These are phyloP conservation scores for Podarcis muralis DNA, from an alignment of 2,113 vertebrate species.

Conservation along the genomic window DNA sequence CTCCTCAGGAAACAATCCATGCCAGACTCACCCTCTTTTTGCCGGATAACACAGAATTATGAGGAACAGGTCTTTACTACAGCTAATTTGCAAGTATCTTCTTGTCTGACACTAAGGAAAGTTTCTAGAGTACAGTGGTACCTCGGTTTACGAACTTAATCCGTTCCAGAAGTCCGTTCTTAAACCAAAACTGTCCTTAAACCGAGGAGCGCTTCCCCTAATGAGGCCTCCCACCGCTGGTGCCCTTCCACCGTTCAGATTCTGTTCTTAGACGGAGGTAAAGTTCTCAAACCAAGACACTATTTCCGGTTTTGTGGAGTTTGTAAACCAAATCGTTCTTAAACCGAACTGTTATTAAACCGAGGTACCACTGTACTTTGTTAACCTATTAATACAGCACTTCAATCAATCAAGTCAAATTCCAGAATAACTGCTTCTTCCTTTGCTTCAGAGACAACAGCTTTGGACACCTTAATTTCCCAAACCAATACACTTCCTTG, in stretches of 20 bases:
- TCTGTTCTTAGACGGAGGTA: too few relatives aligned
- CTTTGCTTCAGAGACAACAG: neutral
- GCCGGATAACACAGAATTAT: neutral
- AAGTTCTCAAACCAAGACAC: too few relatives aligned
- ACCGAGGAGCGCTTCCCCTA: too few relatives aligned
- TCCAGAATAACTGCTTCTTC: constrained; percentile 13
- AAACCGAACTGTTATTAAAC: too few relatives aligned
- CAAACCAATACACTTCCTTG: neutral
- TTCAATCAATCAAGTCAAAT: constrained; percentile 53
- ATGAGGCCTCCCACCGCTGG: too few relatives aligned
- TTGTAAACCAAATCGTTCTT: too few relatives aligned
- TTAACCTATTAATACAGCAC: constrained; percentile 38
- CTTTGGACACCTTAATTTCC: constrained; percentile 35
- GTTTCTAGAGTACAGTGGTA: neutral
- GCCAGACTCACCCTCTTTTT: constrained; percentile 9
- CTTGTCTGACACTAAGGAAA: constrained; percentile 15
- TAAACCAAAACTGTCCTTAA: too few relatives aligned
- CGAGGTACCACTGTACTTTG: neutral
- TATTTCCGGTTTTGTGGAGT: too few relatives aligned
- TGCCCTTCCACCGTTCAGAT: too few relatives aligned
- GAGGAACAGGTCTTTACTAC: neutral
- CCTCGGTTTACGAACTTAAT: too few relatives aligned
- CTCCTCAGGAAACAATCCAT: neutral
- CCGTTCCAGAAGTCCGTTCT: too few relatives aligned
- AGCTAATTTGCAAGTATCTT: constrained; percentile 24